Evolutionary conservation across 2,888 invertebrate species (phyloP).

Genomic region (Nudaria mundana): DNA sequence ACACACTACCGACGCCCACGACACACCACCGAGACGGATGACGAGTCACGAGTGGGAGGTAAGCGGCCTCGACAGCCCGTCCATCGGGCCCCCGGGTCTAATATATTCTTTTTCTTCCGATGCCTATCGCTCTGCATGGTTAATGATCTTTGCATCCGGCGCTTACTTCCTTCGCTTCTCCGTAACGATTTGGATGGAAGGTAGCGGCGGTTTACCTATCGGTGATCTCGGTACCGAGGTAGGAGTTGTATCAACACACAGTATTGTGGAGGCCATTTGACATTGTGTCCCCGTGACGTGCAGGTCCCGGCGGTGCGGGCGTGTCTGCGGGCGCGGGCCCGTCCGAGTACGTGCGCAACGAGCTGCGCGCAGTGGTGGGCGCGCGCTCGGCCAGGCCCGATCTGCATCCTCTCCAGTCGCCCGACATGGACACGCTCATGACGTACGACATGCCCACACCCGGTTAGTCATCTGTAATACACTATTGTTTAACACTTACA

Average conservation of each 20-base stretch:
- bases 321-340: slow-evolving; percentile 64
- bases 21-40: neutral
- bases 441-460: slow-evolving; percentile 86
- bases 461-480: no score
- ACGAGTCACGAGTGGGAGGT: slow-evolving; percentile 14
- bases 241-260: slow-evolving; percentile 4
- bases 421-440: slow-evolving; percentile 86
- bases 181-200: slow-evolving; percentile 35
- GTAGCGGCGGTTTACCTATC: slow-evolving; percentile 3
- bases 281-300: no score
- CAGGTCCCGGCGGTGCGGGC: slow-evolving; percentile 35
- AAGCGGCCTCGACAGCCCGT: slow-evolving; percentile 17
- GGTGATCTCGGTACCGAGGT: slow-evolving; percentile 14
- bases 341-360: slow-evolving; percentile 95
- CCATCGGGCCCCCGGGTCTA: slow-evolving; percentile 10
- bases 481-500: no score
- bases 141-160: slow-evolving; percentile 39
- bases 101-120: slow-evolving; percentile 28
- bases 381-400: slow-evolving; percentile 85
- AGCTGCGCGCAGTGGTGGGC: slow-evolving; percentile 93
- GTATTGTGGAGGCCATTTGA: neutral
- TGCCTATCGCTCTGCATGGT: slow-evolving; percentile 51
- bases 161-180: slow-evolving; percentile 38
- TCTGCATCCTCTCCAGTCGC: slow-evolving; percentile 75
- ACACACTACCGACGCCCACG: neutral